phyloP scores from a whole-genome alignment of 1,140 invertebrate genomes.

The Psilanteris sp. region DNA sequence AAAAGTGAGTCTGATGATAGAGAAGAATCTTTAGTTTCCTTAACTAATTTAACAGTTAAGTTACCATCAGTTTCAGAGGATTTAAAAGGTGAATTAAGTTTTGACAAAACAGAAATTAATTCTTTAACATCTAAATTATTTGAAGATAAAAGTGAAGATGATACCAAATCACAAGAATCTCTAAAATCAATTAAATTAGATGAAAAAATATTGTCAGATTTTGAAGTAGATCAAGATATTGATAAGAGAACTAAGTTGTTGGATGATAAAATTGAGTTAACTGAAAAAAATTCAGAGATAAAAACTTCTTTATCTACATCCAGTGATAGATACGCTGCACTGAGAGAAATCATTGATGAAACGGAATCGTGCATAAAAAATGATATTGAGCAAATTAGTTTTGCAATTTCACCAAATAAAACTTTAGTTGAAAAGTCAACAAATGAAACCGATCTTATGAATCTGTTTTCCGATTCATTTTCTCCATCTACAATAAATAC shows the following conservation, averaged over 20 bases:
- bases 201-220: constrained; percentile 35
- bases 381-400: constrained; percentile 56
- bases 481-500: constrained; percentile 42
- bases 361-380: constrained; percentile 56
- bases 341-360: constrained; percentile 75
- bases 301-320: constrained; percentile 69
- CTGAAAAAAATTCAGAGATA: constrained; percentile 66
- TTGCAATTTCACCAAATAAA: constrained; percentile 44
- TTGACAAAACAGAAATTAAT: constrained; percentile 49
- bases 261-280: constrained; percentile 12
- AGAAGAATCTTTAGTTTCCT: constrained; percentile 63
- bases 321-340: constrained; percentile 75
- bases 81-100: constrained; percentile 37
- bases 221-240: constrained; percentile 21
- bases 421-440: constrained; percentile 46
- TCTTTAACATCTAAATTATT: constrained; percentile 34
- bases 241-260: constrained; percentile 63
- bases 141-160: constrained; percentile 51
- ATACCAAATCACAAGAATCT: constrained; percentile 33
- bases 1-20: constrained; percentile 48
- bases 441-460: constrained; percentile 72
- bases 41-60: constrained; percentile 70
- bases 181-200: constrained; percentile 32
- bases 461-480: constrained; percentile 72
- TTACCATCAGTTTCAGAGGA: constrained; percentile 65